A percentile compares a stretch with the other conserved stretches of the same genome.
Evolutionary conservation across 2,113 vertebrate genomes (phyloP).

Genomic region (Trichomycterus rosablanca): DNA sequence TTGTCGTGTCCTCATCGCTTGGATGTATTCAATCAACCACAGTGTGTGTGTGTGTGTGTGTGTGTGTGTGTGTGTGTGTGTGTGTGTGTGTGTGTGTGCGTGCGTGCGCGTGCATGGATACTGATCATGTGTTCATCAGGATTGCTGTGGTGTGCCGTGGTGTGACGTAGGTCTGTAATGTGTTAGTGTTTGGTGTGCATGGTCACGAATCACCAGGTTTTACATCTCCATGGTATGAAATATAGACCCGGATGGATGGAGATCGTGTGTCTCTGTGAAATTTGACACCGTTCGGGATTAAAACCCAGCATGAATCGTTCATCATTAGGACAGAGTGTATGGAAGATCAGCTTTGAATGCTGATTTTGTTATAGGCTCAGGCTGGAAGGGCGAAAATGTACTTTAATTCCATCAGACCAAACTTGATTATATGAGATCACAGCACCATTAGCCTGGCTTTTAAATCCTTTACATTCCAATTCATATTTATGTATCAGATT

Average conservation of each 20-base stretch:
- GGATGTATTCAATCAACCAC: too few relatives aligned
- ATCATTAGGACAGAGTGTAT: neutral
- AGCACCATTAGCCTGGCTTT: too few relatives aligned
- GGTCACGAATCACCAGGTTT: neutral
- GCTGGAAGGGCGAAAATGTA: too few relatives aligned
- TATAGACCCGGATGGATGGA: neutral
- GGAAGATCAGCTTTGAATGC: neutral
- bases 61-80: too few relatives aligned
- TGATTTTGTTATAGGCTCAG: too few relatives aligned
- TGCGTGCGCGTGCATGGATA: conserved; percentile 14
- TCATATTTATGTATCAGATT: too few relatives aligned
- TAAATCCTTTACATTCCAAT: too few relatives aligned
- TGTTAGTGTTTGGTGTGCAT: neutral
- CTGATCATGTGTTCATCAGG: neutral
- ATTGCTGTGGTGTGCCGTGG: too few relatives aligned
- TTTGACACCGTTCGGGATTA: neutral
- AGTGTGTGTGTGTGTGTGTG: too few relatives aligned
- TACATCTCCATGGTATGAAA: neutral
- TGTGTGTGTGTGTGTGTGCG: too few relatives aligned
- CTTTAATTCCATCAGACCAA: too few relatives aligned
- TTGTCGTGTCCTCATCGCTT: conserved; percentile 45
- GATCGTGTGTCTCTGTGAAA: neutral
- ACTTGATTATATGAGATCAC: too few relatives aligned
- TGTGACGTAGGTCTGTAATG: conserved; percentile 4
- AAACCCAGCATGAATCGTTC: neutral